Conservation (phyloP, 2,888 invertebrate genomes). For the Stictocephala bisonia region DNA sequence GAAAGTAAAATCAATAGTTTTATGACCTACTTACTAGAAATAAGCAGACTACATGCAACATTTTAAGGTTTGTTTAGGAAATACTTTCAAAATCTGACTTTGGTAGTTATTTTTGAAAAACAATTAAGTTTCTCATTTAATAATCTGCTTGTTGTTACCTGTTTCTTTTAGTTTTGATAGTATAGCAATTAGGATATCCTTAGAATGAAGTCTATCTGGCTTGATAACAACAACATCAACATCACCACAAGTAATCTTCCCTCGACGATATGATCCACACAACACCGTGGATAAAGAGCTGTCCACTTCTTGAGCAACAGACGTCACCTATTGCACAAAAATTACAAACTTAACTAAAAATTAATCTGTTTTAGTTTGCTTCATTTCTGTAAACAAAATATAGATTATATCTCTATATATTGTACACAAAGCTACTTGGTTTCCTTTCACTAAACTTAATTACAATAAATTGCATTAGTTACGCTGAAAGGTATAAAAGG, state of each 20-base stretch:
- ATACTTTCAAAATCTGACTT: too few relatives aligned
- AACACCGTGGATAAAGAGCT: constrained; percentile 63
- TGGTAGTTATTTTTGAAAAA: too few relatives aligned
- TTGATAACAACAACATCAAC: constrained; percentile 67
- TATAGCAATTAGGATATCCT: constrained; percentile 61
- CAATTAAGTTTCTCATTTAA: too few relatives aligned
- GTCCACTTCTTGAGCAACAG: constrained; percentile 52
- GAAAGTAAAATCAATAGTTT: too few relatives aligned
- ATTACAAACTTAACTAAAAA: neutral
- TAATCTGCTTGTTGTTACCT: too few relatives aligned
- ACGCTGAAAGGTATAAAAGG: too few relatives aligned
- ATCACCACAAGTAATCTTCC: constrained; percentile 66
- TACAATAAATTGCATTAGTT: too few relatives aligned
- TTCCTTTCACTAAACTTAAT: too few relatives aligned
- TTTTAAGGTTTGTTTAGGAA: too few relatives aligned
- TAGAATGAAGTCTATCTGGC: constrained; percentile 64
- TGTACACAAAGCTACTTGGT: too few relatives aligned
- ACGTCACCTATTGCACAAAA: constrained; percentile 35
- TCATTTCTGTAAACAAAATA: neutral
- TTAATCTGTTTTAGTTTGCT: neutral
- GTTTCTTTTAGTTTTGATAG: constrained; percentile 53
- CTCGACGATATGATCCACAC: constrained; percentile 67
- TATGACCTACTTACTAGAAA: too few relatives aligned
- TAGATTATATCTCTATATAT: neutral
- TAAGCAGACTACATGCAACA: too few relatives aligned